phyloP scores from a whole-genome alignment of 2,888 invertebrate genomes.

The Tachina grossa region DNA sequence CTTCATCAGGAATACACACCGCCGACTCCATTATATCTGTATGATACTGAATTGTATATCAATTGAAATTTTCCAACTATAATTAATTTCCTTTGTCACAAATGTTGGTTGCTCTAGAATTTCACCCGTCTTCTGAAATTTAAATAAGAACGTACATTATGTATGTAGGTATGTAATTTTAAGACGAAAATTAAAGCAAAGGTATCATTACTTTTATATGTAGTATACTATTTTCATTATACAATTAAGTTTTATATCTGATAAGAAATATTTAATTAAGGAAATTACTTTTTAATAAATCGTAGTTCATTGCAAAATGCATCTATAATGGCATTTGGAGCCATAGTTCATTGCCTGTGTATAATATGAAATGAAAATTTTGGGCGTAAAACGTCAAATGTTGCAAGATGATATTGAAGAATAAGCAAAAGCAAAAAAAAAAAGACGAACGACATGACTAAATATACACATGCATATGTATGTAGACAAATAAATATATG shows the following conservation, averaged over 20 bases:
- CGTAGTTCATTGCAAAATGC: constrained; percentile 35
- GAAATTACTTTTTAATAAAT: not conserved
- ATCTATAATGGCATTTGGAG: constrained; percentile 32
- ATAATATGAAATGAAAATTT: constrained; percentile 60
- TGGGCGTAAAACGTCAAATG: constrained; percentile 71
- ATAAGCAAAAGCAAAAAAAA: constrained; percentile 44
- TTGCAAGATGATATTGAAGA: constrained; percentile 59
- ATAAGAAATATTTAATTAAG: not conserved
- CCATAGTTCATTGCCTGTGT: constrained; percentile 48
- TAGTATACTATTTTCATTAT: too few relatives aligned
- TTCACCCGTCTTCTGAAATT: constrained; percentile 35
- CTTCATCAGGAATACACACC: constrained; percentile 73
- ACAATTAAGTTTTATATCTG: not conserved
- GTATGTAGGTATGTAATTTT: not conserved
- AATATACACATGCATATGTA: constrained; percentile 5
- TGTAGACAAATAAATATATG: too few relatives aligned
- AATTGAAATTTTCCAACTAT: constrained; percentile 11
- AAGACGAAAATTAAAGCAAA: not conserved
- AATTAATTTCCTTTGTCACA: constrained; percentile 25
- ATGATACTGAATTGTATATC: constrained; percentile 2
- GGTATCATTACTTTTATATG: not conserved
- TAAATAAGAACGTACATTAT: not conserved
- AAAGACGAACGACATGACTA: constrained; percentile 57
- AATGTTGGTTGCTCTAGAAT: not conserved
- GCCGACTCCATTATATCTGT: constrained; percentile 75